Conservation (phyloP, 2,113 vertebrate genomes). For the Salvelinus fontinalis region DNA sequence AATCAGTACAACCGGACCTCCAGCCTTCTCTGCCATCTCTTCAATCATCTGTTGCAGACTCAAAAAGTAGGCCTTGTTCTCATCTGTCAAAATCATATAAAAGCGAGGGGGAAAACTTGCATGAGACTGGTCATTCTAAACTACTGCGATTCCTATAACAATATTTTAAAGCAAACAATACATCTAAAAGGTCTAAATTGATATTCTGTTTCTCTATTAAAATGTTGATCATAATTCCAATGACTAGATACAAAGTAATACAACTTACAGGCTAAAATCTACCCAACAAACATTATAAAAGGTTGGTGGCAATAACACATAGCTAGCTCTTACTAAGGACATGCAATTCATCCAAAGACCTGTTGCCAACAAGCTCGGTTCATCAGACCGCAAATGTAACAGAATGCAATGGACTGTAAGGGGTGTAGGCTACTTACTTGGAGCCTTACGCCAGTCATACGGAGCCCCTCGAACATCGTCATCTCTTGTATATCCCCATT, state of each 20-base stretch:
- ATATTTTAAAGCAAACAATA: too few species aligned
- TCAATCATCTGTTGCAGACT: constrained; percentile 90
- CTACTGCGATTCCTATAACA: too few species aligned
- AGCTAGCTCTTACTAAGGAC: too few species aligned
- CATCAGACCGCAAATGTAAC: neutral
- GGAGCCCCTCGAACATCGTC: constrained; percentile 90
- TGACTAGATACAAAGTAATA: neutral
- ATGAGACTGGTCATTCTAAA: too few species aligned
- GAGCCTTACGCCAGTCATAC: constrained; percentile 96
- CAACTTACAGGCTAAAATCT: neutral
- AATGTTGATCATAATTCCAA: neutral
- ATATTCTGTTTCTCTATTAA: too few species aligned
- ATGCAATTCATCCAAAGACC: too few species aligned
- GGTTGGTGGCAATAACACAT: neutral
- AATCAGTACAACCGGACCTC: constrained; percentile 86
- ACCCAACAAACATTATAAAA: neutral
- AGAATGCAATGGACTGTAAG: neutral
- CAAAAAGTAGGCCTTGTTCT: constrained; percentile 89
- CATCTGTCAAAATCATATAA: constrained; percentile 74
- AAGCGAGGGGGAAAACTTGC: neutral
- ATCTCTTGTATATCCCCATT: constrained; percentile 89
- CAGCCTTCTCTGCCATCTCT: constrained; percentile 83
- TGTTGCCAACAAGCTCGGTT: neutral
- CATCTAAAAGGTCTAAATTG: too few species aligned
- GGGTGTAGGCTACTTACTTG: constrained; percentile 78